These are phyloP conservation scores for Decapterus maruadsi DNA, from an alignment of 2,797 vertebrate genomes.

Conservation along the genomic window DNA sequence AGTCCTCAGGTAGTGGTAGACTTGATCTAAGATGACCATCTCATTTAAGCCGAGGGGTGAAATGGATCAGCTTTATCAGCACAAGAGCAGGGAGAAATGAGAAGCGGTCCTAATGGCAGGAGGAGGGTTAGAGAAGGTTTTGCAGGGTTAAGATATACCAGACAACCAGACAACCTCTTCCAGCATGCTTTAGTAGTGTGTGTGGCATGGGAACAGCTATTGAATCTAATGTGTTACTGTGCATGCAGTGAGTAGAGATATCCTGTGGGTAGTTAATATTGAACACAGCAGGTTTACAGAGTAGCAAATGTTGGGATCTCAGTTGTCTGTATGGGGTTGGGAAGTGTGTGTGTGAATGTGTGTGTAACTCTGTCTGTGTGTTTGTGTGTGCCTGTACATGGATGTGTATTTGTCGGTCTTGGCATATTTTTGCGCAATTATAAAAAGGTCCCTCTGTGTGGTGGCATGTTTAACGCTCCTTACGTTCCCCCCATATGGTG, in stretches of 20 bases:
- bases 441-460: constrained; percentile 35
- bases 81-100: constrained; percentile 31
- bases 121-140: constrained; percentile 41
- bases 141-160: constrained; percentile 51
- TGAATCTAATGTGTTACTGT: constrained; percentile 52
- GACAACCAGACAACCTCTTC: constrained; percentile 39
- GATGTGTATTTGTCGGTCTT: constrained; percentile 6
- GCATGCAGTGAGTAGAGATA: constrained; percentile 62
- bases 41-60: constrained; percentile 36
- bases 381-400: constrained; percentile 2
- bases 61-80: constrained; percentile 50
- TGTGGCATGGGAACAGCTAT: constrained; percentile 26
- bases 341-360: constrained; percentile 10
- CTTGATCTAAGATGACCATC: constrained; percentile 48
- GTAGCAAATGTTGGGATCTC: constrained; percentile 63
- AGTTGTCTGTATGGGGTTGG: constrained; percentile 56
- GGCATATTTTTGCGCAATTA: constrained; percentile 26
- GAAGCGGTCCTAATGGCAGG: background rate
- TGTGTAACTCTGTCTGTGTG: background rate
- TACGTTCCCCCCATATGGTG: constrained; percentile 48
- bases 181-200: constrained; percentile 27
- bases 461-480: constrained; percentile 40
- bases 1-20: constrained; percentile 10
- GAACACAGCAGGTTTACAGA: constrained; percentile 76
- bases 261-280: constrained; percentile 80